Base-by-base conservation (phyloP, 2,888 invertebrate species). In the Pecten maximus region DNA sequence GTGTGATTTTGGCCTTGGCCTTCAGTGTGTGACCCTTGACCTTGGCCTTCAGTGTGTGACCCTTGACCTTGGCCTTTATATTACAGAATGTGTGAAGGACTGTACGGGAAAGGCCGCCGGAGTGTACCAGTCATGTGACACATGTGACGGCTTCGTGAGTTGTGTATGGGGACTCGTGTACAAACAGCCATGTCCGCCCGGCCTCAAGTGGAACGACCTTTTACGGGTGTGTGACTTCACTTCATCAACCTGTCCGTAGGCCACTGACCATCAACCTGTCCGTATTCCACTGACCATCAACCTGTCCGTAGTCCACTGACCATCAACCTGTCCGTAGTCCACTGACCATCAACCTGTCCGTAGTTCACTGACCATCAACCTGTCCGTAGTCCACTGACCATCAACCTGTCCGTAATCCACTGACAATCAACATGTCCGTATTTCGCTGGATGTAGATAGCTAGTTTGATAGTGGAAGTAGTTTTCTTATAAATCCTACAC, bases 61-160 rank as follows among this genome's bases (percentile, higher is more conserved):
- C 12, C 23, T 8, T n/a, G 12, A 54, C 54, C 12, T n/a, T 54
- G 54, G 23, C n/a, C 23, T 23, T 54, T 15, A 23, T 19, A 54
- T 54, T 54, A 54, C 54, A n/a, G 54, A 8, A 19, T 23, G 94
- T 90, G 91, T 94, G 0, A 93, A 90, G 39, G 90, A 91, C 0
- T 94, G 94, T 88, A 89, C 89, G 40, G 93, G 93, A 12, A 74
- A 88, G 48, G 88, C 90, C 6, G 93, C 92, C 87, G 94, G 94
- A 1, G 93, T 94, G 88, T 94, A 94, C 91, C 94, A 93, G 50
- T 94, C 93, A 0, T 94, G 94, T 89, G 87, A 86, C 39, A 92
- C 92, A 1, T 94, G 94, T 90, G 87, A 90, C 40, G 88, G 91
- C 35, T 94, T 90, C 40, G 90, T 93, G n/a, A 94, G 93, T 12